Evolutionary conservation across 2,797 vertebrate genomes (phyloP).

Genomic region (Brachymystax lenok): DNA sequence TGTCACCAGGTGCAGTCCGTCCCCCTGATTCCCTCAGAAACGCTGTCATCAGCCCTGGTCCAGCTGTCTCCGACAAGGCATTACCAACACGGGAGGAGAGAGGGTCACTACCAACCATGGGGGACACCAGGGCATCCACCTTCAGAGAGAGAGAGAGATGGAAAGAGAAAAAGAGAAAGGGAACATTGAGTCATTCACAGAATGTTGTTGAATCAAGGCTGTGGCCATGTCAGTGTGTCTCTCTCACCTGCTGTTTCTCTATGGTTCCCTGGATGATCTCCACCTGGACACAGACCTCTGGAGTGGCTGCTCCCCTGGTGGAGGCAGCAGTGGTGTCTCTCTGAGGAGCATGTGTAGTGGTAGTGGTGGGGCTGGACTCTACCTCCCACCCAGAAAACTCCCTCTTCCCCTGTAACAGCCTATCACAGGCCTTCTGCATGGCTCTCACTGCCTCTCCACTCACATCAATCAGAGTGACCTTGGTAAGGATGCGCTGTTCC

Average conservation of each 20-base stretch:
- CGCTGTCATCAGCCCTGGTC: conserved; percentile 30
- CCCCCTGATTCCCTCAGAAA: conserved; percentile 40
- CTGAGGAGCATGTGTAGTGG: background rate
- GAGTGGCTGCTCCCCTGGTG: background rate
- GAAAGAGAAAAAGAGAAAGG: background rate
- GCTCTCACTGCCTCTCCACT: too few relatives aligned
- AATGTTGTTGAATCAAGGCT: background rate
- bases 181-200: background rate
- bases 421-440: too few relatives aligned
- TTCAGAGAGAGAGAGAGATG: conserved; percentile 17
- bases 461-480: too few relatives aligned
- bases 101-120: conserved; percentile 57
- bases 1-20: conserved; percentile 34
- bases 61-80: background rate
- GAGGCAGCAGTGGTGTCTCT: background rate
- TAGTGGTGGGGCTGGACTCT: background rate
- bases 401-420: background rate
- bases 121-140: conserved; percentile 60
- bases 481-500: too few relatives aligned
- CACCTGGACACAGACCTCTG: conserved; percentile 33
- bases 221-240: background rate
- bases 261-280: conserved; percentile 57
- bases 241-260: conserved; percentile 61
- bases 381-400: background rate
- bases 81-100: conserved; percentile 53